Evolutionary conservation across 2,888 invertebrate species (phyloP).

Genomic region (Scaptomyza parva): DNA sequence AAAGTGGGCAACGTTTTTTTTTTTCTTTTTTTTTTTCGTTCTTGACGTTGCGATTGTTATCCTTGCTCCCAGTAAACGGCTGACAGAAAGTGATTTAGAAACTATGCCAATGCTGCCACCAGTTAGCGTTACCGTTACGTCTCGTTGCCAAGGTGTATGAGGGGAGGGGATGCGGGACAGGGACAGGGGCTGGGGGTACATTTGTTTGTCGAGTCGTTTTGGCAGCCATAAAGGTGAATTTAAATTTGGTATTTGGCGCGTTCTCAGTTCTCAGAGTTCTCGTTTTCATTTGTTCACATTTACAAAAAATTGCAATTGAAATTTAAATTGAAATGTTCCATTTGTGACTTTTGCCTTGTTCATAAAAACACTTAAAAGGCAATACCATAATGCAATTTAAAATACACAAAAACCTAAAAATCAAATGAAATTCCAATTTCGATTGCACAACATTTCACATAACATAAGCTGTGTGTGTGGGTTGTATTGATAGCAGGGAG

Average conservation of each 20-base stretch:
- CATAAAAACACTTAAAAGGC: constrained; percentile 28
- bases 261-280: too few species aligned
- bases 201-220: constrained; percentile 56
- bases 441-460: constrained; percentile 4
- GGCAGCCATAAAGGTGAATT: constrained; percentile 73
- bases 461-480: background rate
- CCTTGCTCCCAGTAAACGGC: constrained; percentile 60
- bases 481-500: too few species aligned
- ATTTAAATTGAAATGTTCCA: constrained; percentile 33
- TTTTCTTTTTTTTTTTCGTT: too few species aligned
- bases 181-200: too few species aligned
- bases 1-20: constrained; percentile 76
- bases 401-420: constrained; percentile 11
- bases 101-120: constrained; percentile 60
- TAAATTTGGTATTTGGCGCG: constrained; percentile 60
- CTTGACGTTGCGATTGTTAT: constrained; percentile 77
- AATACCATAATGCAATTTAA: constrained; percentile 22
- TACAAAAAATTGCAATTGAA: constrained; percentile 55
- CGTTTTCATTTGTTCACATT: constrained; percentile 48
- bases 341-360: constrained; percentile 13
- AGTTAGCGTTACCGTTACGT: constrained; percentile 16
- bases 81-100: constrained; percentile 81
- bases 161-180: background rate
- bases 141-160: too few species aligned
- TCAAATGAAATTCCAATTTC: background rate